Percentiles rank a stretch among this genome's conserved stretches.
Conservation (phyloP, 37 sponge, comb jelly and placozoan genomes). For the Crambe crambe region DNA sequence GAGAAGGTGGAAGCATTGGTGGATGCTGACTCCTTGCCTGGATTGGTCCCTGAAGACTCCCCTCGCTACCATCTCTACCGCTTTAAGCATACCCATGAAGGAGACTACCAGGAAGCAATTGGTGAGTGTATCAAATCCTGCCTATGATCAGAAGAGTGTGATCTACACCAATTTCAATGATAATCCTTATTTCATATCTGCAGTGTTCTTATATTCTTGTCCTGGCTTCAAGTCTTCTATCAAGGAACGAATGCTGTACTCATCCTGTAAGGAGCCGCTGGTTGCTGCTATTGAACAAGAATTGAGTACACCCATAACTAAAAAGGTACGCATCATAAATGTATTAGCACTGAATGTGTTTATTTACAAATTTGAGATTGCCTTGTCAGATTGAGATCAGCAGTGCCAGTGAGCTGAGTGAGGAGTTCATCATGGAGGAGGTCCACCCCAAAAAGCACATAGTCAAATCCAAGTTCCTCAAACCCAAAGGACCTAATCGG, state of each 20-base stretch:
- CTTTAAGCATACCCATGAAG: constrained; percentile 79
- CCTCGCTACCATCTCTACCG: constrained; percentile 84
- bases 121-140: constrained; percentile 35
- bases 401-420: constrained; percentile 45
- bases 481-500: constrained; percentile 67
- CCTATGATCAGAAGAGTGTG: background rate
- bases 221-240: constrained; percentile 86
- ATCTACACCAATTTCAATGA: background rate
- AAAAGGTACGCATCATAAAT: constrained; percentile 59
- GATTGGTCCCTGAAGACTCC: constrained; percentile 33
- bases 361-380: no score
- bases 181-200: background rate
- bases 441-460: constrained; percentile 68
- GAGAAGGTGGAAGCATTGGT: constrained; percentile 21
- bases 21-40: constrained; percentile 23
- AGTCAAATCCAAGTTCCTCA: constrained; percentile 62
- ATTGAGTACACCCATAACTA: constrained; percentile 36
- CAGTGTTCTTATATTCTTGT: constrained; percentile 90
- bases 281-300: constrained; percentile 42
- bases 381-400: constrained; percentile 86
- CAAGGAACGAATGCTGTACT: constrained; percentile 93
- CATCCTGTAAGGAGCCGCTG: constrained; percentile 84
- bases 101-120: constrained; percentile 70
- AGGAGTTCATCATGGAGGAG: constrained; percentile 64
- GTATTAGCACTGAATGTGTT: background rate